Evolutionary conservation across 37 sponge, comb jelly and placozoan genomes (phyloP), one percentile per base, ranked within the genome.

Genomic region (Tethya wilhelma): DNA sequence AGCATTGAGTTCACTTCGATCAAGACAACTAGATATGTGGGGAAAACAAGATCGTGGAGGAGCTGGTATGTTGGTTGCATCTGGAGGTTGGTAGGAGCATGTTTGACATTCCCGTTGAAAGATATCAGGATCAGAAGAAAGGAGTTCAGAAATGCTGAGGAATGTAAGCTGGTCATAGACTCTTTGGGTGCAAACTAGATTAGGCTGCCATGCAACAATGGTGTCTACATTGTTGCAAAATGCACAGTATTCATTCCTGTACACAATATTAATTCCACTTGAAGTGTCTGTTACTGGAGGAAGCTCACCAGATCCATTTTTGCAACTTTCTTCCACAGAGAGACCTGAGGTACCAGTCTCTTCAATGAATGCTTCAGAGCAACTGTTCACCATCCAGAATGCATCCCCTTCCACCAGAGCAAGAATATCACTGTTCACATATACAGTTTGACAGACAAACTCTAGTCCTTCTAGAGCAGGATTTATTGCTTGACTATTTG

Each of bases 241-340:
- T 32, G 74, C 82, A 70, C 82, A 82, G 74, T 73, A 73, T 64
- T 58, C 36, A 53, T 82, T 82, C n/a, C 28, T 69, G 77, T 84
- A 84, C 57, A 77, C 77, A n/a, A 68, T 37, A n/a, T n/a, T n/a
- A n/a, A n/a, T n/a, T 12, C 85, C 85, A 2, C 78, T 69, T 0
- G 36, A 40, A 0, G 12, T 20, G 56, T 67, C 58, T 5, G 85
- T 77, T 0, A 84, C 77, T 19, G 78, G 85, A 38, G 69, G 71
- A n/a, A n/a, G n/a, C n/a, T n/a, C n/a, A n/a, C n/a, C n/a, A n/a
- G n/a, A n/a, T n/a, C n/a, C n/a, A n/a, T n/a, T n/a, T n/a, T n/a
- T n/a, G n/a, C n/a, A n/a, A n/a, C n/a, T n/a, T n/a, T n/a, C n/a
- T n/a, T n/a, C n/a, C n/a, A n/a, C n/a, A n/a, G n/a, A n/a, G n/a